These are phyloP conservation scores for Hylaeus anthracinus DNA, from an alignment of 1,140 invertebrate species.

Conservation along the genomic window DNA sequence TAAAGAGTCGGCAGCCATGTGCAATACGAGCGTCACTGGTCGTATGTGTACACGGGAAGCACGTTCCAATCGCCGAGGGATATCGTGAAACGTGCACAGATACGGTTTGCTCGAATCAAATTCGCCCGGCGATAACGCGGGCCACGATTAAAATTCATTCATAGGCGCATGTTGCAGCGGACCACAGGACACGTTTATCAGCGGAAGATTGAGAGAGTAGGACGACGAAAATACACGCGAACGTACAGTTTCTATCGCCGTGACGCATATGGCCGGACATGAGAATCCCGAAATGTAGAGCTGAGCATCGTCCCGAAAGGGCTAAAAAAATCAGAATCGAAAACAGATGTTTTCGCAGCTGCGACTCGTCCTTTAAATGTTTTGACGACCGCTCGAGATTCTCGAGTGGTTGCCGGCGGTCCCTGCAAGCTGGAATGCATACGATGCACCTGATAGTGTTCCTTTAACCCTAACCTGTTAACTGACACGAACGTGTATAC, in stretches of 20 bases:
- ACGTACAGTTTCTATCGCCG: constrained; percentile 42
- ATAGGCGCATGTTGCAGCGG: background rate
- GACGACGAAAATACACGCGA: constrained; percentile 32
- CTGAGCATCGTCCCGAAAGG: background rate
- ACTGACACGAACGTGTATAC: no score
- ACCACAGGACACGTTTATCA: constrained; percentile 55
- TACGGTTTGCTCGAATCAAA: constrained; percentile 19
- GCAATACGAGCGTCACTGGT: background rate
- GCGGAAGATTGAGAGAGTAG: constrained; percentile 46
- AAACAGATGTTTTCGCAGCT: constrained; percentile 48
- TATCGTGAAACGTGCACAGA: background rate
- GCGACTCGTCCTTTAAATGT: constrained; percentile 50
- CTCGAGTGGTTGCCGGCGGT: background rate
- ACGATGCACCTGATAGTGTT: constrained; percentile 30
- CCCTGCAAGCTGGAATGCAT: constrained; percentile 11
- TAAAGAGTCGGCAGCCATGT: no score
- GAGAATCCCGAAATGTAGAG: constrained; percentile 23
- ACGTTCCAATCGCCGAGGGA: background rate
- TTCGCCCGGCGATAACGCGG: constrained; percentile 16
- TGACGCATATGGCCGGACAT: constrained; percentile 49
- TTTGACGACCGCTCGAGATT: constrained; percentile 47
- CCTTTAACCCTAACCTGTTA: background rate
- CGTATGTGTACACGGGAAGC: background rate
- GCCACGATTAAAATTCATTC: constrained; percentile 36
- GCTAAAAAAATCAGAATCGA: constrained; percentile 7